Base-by-base conservation (phyloP, 2,888 invertebrate genomes). In the Heliconius cydno region DNA sequence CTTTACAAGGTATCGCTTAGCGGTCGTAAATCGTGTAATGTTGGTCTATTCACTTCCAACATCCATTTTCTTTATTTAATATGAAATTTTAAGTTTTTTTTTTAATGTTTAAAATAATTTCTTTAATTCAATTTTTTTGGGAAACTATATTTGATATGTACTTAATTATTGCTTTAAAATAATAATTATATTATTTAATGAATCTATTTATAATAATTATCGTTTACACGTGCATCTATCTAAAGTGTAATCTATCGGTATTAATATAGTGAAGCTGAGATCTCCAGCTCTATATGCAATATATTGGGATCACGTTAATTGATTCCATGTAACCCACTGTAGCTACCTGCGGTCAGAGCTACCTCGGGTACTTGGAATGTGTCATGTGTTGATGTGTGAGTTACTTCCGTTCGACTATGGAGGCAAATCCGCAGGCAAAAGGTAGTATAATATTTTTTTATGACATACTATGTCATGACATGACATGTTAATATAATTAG, bases 21-120 rank as follows among this genome's bases (percentile, higher is more conserved):
- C 65, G 65, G 1, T 75, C 65, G 65, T 75, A 41, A 75, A 65
- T 38, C 15, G 10, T 28, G 25, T 75, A 74, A 60, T 74, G 63
- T 74, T 63, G n/a, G 63, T 34, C 34, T 67, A 4, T 67, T 22
- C 19, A 22, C 34, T 67, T 67, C 34, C 22, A 38, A 0, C 10
- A 68, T 6, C 10, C 38, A 38, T n/a, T n/a, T 41, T 12, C 5
- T 63, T 63, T 25, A 57, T 57, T 57, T 57, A 7, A 10, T 57
- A 22, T 57, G 7, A 57, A 57, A n/a, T 19, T 57, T 3, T 57
- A 10, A 9, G 57, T 7, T 22, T n/a, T n/a, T 57, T 57, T 57
- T 57, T 22, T 57, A 9, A 57, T 22, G 57, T 57, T n/a, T 22
- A 9, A 57, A 57, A 57, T 57, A 22, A 57, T 57, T 22, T 57